A percentile compares a stretch with the other conserved stretches of the same genome.
Evolutionary conservation across 2,113 vertebrate species (phyloP).

Genomic region (Cryptotis parvus): DNA sequence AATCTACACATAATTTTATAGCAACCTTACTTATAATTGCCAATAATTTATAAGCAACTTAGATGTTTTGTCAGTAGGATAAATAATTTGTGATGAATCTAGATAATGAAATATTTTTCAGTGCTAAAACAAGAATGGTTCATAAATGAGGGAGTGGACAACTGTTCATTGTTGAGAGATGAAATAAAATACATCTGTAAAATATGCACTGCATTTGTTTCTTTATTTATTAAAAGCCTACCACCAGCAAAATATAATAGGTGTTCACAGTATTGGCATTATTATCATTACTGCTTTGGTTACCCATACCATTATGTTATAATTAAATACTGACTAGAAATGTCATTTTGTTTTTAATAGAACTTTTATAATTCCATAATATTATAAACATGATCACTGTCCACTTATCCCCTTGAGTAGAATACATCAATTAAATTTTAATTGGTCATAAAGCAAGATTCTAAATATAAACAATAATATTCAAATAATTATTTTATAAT

Average conservation of each 20-base stretch:
- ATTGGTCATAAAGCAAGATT: neutral
- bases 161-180: neutral
- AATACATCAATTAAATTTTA: neutral
- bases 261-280: neutral
- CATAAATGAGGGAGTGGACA: neutral
- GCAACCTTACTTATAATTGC: neutral
- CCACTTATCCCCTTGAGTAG: neutral
- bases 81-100: neutral
- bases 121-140: neutral
- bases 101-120: neutral
- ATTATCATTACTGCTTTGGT: slow-evolving; percentile 1
- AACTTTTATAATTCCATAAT: slow-evolving; percentile 18
- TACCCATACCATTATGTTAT: neutral
- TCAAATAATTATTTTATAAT: neutral
- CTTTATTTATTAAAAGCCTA: neutral
- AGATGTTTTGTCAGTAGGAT: neutral
- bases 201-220: neutral
- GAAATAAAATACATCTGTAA: neutral
- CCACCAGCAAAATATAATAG: neutral
- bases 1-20: neutral
- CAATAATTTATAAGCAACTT: neutral
- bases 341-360: neutral
- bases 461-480: slow-evolving; percentile 33
- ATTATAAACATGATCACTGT: slow-evolving; percentile 24
- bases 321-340: neutral